Base-by-base conservation (phyloP, 2,113 vertebrate genomes). In the Psettodes erumei region DNA sequence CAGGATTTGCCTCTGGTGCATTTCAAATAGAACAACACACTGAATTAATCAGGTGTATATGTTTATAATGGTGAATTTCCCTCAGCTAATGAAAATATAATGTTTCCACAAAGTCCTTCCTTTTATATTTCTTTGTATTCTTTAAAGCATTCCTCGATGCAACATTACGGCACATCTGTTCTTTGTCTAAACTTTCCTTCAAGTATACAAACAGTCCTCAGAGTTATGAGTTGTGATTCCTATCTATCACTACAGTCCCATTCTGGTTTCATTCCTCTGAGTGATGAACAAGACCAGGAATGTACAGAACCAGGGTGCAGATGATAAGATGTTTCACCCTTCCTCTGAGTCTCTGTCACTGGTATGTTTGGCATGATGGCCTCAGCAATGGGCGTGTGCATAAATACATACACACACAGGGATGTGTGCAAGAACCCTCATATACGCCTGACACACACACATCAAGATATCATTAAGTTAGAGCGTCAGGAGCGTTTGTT, bases 341-440 rank as follows among this genome's bases (percentile, higher is more conserved):
- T 37, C 56, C 54, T 61, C 43, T 71, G 43, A 54, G 18, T 54
- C 30, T 48, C 47, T 5, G 25, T 71, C 53, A n/a, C 69, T 60
- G 70, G 68, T 74, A 79, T 86, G 83, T 81, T 71, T 74, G 81
- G 73, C 6, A 15, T 15, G 71, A 71, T 7, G 40, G 21, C 40
- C 0, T 1, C 40, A 72, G 18, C 0, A 3, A 67, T 21, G 47
- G 56, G 72, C 1, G 12, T 48, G 19, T 9, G 42, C 16, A 75
- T 13, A 59, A 1, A 28, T 11, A 38, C 2, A 11, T 30, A 1
- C 59, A 59, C 6, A 50, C 9, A 10, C 42, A 51, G 2, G 27
- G 4, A 25, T 21, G 28, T 50, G 15, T 32, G 23, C 50, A 5
- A 3, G 37, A 35, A 70, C 30, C 11, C 30, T 16, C 21, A n/a